A percentile compares a stretch with the other conserved stretches of the same genome.
phyloP scores from a whole-genome alignment of 1,140 invertebrate species.

The Calephelis virginiensis region DNA sequence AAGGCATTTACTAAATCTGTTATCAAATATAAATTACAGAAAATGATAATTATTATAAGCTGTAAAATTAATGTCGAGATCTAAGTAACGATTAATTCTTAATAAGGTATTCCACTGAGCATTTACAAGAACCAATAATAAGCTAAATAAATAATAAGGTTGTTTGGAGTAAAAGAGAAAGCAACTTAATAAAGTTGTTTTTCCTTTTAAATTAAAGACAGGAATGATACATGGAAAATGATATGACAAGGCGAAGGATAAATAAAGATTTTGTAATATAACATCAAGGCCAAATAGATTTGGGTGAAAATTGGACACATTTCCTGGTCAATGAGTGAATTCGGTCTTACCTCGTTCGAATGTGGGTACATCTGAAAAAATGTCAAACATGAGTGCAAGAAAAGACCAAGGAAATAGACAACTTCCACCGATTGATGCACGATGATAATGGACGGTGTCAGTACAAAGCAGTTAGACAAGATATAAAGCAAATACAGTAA shows the following conservation, averaged over 20 bases:
- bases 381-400: conserved; percentile 52
- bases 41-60: neutral
- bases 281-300: conserved; percentile 37
- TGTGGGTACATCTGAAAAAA: conserved; percentile 68
- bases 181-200: neutral
- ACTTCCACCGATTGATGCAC: conserved; percentile 48
- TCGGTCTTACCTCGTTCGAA: conserved; percentile 68
- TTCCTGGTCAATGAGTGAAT: conserved; percentile 61
- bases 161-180: conserved; percentile 9
- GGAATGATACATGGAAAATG: conserved; percentile 26
- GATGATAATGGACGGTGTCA: conserved; percentile 36
- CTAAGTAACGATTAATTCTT: no score
- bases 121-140: conserved; percentile 20
- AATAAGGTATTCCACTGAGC: conserved; percentile 19
- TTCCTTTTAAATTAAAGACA: neutral
- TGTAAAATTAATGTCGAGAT: no score
- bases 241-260: conserved; percentile 35
- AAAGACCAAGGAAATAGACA: conserved; percentile 59
- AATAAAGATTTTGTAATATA: conserved; percentile 32
- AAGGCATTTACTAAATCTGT: no score
- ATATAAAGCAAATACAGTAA: neutral
- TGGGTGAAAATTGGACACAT: conserved; percentile 55
- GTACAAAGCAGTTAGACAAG: conserved; percentile 62
- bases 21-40: neutral
- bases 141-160: conserved; percentile 19